Conservation (phyloP, 1,140 invertebrate genomes). For the Whitmania pigra region DNA sequence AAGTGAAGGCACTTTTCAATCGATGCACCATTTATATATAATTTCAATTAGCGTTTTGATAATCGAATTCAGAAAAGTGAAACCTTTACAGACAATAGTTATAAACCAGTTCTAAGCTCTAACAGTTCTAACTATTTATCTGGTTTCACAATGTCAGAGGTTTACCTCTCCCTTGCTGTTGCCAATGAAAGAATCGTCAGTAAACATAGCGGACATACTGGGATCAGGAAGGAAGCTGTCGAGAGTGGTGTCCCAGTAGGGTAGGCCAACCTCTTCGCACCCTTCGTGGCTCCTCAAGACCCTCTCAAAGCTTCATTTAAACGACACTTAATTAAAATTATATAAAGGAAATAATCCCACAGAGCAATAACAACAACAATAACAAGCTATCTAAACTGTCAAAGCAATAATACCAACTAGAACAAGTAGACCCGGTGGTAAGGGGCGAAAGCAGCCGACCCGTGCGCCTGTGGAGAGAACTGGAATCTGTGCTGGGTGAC, state of each 20-base stretch:
- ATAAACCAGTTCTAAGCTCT: neutral
- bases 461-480: constrained; percentile 31
- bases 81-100: too few relatives aligned
- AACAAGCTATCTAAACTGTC: too few relatives aligned
- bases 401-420: too few relatives aligned
- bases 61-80: too few relatives aligned
- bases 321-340: too few relatives aligned
- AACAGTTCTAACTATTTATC: neutral
- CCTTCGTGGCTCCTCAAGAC: too few relatives aligned
- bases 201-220: constrained; percentile 5
- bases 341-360: too few relatives aligned
- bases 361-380: too few relatives aligned
- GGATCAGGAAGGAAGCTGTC: constrained; percentile 11
- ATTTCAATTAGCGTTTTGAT: too few relatives aligned
- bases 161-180: neutral
- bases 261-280: neutral
- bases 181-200: constrained; percentile 13
- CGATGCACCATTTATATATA: too few relatives aligned
- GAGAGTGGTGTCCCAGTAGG: constrained; percentile 15
- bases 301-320: too few relatives aligned
- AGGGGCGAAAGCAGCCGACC: constrained; percentile 31
- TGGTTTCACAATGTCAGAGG: neutral
- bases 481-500: constrained; percentile 31
- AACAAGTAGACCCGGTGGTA: constrained; percentile 30
- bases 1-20: too few relatives aligned